Evolutionary conservation across 2,113 vertebrate species (phyloP).

Genomic region (Onychostoma macrolepis): DNA sequence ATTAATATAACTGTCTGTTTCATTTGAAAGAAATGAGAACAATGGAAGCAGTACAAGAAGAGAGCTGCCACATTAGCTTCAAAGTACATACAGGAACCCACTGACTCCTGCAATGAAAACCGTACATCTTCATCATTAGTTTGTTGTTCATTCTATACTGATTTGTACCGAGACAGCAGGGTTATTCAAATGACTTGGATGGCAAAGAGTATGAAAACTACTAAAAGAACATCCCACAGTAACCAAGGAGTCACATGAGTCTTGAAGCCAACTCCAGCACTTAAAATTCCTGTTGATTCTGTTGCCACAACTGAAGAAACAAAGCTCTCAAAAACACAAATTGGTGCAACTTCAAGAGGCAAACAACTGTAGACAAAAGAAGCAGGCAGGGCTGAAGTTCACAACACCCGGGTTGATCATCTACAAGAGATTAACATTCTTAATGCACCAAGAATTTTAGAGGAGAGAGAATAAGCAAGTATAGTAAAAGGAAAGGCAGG

Average conservation of each 20-base stretch:
- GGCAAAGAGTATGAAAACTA: not conserved
- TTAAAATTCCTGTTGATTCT: not conserved
- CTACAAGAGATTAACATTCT: not conserved
- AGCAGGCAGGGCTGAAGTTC: not conserved
- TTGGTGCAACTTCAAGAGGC: not conserved
- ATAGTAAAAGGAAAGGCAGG: not conserved
- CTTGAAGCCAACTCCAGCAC: not conserved
- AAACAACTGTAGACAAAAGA: not conserved
- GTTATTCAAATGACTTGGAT: not conserved
- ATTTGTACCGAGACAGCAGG: not conserved
- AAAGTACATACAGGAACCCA: not conserved
- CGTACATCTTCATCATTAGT: not conserved
- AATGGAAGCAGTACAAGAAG: not conserved
- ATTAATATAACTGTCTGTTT: not conserved
- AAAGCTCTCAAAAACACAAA: not conserved
- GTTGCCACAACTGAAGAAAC: not conserved
- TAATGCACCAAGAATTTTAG: not conserved
- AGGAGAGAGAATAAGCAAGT: not conserved
- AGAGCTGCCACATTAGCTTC: not conserved
- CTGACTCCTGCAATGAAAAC: not conserved
- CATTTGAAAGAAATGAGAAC: not conserved
- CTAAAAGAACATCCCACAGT: constrained; percentile 55
- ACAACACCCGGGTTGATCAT: constrained; percentile 20
- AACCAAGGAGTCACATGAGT: not conserved
- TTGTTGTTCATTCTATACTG: not conserved